Evolutionary conservation across 1,140 invertebrate genomes (phyloP).

Genomic region (Plectrocnemia conspersa): DNA sequence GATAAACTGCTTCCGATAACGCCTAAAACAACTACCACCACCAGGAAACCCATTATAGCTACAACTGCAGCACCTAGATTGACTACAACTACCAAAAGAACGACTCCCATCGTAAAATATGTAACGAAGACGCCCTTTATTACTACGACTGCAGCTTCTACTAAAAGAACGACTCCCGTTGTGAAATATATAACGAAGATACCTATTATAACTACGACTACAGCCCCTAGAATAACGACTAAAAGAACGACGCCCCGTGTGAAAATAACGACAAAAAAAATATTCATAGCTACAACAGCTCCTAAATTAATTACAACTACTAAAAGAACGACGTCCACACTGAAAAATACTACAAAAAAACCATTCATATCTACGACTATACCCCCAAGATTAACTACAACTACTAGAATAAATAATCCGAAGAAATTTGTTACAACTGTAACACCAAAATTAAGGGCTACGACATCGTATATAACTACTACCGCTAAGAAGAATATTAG

Average conservation of each 20-base stretch:
- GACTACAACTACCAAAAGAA: neutral
- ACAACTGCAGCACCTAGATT: conserved; percentile 1
- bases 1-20: conserved; percentile 30
- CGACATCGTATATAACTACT: no score
- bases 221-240: neutral
- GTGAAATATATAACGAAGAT: neutral
- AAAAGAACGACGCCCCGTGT: neutral
- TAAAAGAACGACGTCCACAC: neutral
- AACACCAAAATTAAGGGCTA: no score
- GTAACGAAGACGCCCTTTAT: no score
- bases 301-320: neutral
- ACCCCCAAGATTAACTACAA: neutral
- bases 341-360: neutral
- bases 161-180: neutral
- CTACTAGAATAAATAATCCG: neutral
- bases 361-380: neutral
- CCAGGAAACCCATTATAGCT: neutral
- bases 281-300: neutral
- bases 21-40: conserved; percentile 11
- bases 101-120: no score
- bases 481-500: no score
- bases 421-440: no score
- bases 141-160: neutral
- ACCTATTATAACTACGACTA: neutral
- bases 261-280: neutral